Percentiles rank a stretch among this genome's conserved stretches.
phyloP scores from a whole-genome alignment of 2,113 vertebrate species.

The Balaeniceps rex region DNA sequence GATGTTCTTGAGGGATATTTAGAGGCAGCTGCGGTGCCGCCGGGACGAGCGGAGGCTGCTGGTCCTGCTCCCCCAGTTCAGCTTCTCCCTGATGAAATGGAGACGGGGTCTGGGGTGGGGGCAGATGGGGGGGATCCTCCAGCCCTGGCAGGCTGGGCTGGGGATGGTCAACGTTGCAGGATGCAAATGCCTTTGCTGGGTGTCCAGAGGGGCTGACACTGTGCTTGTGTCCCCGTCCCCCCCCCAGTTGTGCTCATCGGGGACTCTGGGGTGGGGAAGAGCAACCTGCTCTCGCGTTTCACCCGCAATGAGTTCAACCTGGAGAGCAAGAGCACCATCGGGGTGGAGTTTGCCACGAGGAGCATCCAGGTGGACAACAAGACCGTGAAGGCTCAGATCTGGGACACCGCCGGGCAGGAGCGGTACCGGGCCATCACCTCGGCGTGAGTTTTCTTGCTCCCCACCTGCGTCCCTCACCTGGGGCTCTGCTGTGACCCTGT shows the following conservation, averaged over 20 bases:
- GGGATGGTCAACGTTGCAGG: accelerated
- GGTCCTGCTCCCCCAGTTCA: neutral
- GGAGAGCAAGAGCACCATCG: conserved; percentile 89
- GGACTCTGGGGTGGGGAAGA: conserved; percentile 87
- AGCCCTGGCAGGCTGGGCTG: neutral
- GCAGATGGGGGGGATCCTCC: neutral
- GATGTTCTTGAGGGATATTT: neutral
- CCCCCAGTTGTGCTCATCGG: conserved; percentile 83
- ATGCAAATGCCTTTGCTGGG: neutral
- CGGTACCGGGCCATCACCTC: conserved; percentile 87
- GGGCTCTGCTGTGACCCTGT: neutral
- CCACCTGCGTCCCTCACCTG: accelerated
- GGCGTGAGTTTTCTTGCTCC: conserved; percentile 71
- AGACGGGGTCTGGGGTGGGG: too few relatives aligned
- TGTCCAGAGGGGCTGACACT: neutral
- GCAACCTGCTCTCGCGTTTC: conserved; percentile 86
- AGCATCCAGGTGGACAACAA: conserved; percentile 86
- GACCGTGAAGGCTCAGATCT: conserved; percentile 87
- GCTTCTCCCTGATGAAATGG: neutral
- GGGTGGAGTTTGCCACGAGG: conserved; percentile 85
- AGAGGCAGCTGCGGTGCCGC: neutral
- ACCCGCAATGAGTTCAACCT: conserved; percentile 87
- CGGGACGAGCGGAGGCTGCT: neutral
- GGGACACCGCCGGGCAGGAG: conserved; percentile 88
- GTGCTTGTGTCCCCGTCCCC: neutral